phyloP scores from a whole-genome alignment of 2,113 vertebrate genomes.

The Pseudorhombus dupliciocellatus region DNA sequence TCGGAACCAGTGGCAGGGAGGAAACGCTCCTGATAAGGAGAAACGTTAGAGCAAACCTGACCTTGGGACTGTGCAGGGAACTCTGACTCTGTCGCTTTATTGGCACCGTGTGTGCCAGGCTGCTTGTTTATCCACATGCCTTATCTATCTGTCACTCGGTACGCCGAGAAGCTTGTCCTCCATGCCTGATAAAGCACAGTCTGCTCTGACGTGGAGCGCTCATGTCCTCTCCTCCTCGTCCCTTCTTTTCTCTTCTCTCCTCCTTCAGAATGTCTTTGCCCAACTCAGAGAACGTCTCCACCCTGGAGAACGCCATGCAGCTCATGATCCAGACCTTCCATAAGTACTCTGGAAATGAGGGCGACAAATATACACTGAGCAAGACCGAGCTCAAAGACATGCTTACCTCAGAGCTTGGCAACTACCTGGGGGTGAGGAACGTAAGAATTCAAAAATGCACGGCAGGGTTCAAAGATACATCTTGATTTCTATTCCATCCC shows the following conservation, averaged over 20 bases:
- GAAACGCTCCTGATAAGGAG: slow-evolving; percentile 39
- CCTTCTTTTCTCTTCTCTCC: slow-evolving; percentile 4
- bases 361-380: slow-evolving; percentile 87
- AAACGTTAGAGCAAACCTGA: slow-evolving; percentile 10
- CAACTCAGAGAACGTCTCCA: slow-evolving; percentile 77
- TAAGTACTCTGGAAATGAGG: slow-evolving; percentile 88
- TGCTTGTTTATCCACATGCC: neutral
- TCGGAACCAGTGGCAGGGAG: slow-evolving; percentile 9
- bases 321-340: slow-evolving; percentile 89
- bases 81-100: slow-evolving; percentile 4
- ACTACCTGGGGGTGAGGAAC: slow-evolving; percentile 77
- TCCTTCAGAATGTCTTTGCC: slow-evolving; percentile 74
- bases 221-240: neutral
- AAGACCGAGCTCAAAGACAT: slow-evolving; percentile 85
- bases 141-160: neutral
- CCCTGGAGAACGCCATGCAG: slow-evolving; percentile 85
- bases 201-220: slow-evolving; percentile 5
- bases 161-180: neutral
- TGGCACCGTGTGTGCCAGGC: neutral
- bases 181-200: slow-evolving; percentile 18
- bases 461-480: neutral
- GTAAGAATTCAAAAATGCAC: neutral
- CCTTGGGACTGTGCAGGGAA: neutral
- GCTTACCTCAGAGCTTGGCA: slow-evolving; percentile 83
- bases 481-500: neutral